Conservation (phyloP, 1,140 invertebrate genomes). For the Drosophila lowei region DNA sequence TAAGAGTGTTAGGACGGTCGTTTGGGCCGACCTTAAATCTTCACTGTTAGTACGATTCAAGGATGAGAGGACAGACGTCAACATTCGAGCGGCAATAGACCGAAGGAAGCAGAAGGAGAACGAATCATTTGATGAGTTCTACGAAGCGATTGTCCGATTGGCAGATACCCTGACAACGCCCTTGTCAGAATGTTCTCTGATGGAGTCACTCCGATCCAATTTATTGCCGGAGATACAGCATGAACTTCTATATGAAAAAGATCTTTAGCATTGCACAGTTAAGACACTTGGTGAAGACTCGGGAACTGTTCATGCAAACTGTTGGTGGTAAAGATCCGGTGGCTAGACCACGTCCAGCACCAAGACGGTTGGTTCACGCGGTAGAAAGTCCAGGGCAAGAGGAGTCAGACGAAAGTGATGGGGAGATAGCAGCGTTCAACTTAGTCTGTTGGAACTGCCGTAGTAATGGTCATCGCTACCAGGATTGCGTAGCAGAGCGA, state of each 20-base stretch:
- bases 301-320: too few species aligned
- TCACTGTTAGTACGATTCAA: not conserved
- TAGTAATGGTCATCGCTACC: too few species aligned
- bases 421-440: too few species aligned
- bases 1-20: too few species aligned
- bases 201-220: not conserved
- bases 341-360: too few species aligned
- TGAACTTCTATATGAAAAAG: conserved; percentile 2
- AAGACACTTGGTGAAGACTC: too few species aligned
- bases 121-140: conserved; percentile 13
- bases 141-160: conserved; percentile 2
- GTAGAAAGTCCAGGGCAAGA: too few species aligned
- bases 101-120: conserved; percentile 10
- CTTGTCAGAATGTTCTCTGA: not conserved
- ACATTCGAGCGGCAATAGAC: conserved; percentile 9
- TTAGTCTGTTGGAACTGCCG: too few species aligned
- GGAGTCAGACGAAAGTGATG: too few species aligned
- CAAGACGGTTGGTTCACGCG: too few species aligned
- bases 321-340: too few species aligned
- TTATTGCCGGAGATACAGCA: conserved; percentile 6
- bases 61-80: not conserved
- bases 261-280: not conserved
- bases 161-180: conserved; percentile 6
- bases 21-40: too few species aligned
- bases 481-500: not conserved